Evolutionary conservation across 2,113 vertebrate species (phyloP), one percentile per base, ranked within the genome.

Genomic region (Rhadina sibilatrix): DNA sequence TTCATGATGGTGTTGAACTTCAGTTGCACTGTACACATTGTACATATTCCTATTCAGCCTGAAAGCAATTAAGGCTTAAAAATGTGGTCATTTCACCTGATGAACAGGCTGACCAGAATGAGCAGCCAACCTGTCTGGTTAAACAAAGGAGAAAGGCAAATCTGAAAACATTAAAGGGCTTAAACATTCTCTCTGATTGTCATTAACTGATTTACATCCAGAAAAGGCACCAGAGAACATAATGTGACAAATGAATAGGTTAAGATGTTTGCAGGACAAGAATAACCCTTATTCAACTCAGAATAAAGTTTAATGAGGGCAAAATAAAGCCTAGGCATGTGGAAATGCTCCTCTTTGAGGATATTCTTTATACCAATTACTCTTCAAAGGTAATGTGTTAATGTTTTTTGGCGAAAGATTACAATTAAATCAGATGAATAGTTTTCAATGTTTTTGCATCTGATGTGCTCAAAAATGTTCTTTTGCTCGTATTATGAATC

Each of bases 191-290:
- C 91, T 89, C 53, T 56, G 81, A 91, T 82, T 97, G 98, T 98
- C 97, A 82, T 87, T 97, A 98, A 98, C 96, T 96, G 96, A 97
- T 96, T 94, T 97, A 96, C 97, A 98, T 98, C 98, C 98, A 95
- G 96, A 98, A 98, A 97, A 98, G 96, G 97, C 98, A 98, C 98
- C 97, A 98, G 97, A 97, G 97, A 96, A 97, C 89, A 96, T 97
- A 98, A 97, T 94, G 69, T 56, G 98, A 98, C 98, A 97, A 94
- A 96, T 96, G 96, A 95, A 97, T 97, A 93, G 84, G 74, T 94
- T 96, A 94, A 98, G 96, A 96, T 93, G 50, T 90, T 90, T 94
- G 69, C 80, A 95, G 87, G 97, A 87, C 65, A 83, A 96, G 84
- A 95, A 72, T 74, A 95, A 92, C 92, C 90, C 64, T 78, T 72